Evolutionary conservation across 2,888 invertebrate species (phyloP).

Genomic region (Eristalinus aeneus): DNA sequence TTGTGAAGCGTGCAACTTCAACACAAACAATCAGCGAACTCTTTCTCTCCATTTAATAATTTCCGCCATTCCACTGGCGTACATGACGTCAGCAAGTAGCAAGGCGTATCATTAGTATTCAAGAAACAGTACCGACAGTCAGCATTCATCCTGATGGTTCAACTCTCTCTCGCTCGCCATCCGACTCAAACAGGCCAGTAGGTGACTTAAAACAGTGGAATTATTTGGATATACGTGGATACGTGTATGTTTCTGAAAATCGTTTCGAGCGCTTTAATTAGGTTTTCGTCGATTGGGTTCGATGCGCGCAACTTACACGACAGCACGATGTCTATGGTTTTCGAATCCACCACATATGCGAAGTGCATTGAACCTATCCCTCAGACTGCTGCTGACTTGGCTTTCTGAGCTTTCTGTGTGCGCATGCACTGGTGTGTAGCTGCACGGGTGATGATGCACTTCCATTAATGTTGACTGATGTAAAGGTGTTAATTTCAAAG

Average conservation of each 20-base stretch:
- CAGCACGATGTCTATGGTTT: conserved; percentile 11
- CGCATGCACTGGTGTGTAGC: neutral
- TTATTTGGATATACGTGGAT: conserved; percentile 1
- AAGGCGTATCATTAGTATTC: conserved; percentile 26
- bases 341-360: conserved; percentile 28
- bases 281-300: conserved; percentile 43
- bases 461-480: neutral
- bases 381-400: neutral
- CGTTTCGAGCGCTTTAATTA: conserved; percentile 35
- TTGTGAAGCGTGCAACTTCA: neutral
- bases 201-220: conserved; percentile 20
- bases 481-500: neutral
- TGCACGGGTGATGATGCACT: neutral
- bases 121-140: neutral
- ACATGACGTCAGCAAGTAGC: conserved; percentile 2
- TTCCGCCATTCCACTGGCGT: neutral
- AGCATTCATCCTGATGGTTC: neutral
- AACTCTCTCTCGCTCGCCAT: neutral
- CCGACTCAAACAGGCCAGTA: conserved; percentile 21
- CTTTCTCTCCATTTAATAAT: neutral
- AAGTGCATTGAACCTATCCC: conserved; percentile 42
- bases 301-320: conserved; percentile 28
- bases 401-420: neutral
- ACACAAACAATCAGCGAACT: neutral
- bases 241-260: conserved; percentile 18